Conservation (phyloP, 2,888 invertebrate genomes). For the Drosophila anomalata region DNA sequence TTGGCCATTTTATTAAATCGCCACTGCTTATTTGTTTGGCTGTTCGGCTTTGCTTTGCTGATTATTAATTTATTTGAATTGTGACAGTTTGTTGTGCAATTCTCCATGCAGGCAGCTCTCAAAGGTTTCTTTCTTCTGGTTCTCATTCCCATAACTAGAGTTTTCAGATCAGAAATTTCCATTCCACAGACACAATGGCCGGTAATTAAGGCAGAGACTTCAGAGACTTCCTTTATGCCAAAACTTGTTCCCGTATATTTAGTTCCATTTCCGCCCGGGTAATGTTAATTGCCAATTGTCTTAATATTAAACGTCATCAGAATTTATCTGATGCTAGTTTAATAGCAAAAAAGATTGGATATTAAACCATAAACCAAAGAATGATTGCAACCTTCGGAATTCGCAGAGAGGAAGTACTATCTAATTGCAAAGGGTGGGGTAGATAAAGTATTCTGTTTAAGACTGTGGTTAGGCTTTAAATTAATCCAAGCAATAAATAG, state of each 20-base stretch:
- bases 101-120: constrained; percentile 36
- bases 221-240: constrained; percentile 38
- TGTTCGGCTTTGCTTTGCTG: constrained; percentile 44
- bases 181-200: constrained; percentile 29
- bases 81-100: constrained; percentile 65
- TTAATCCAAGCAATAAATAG: not conserved
- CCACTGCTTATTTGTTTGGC: constrained; percentile 23
- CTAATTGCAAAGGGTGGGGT: constrained; percentile 5
- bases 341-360: constrained; percentile 18
- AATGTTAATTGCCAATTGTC: constrained; percentile 76
- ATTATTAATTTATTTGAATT: constrained; percentile 63
- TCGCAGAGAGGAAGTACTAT: constrained; percentile 20
- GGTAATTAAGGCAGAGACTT: constrained; percentile 36
- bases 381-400: constrained; percentile 21
- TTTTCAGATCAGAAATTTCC: constrained; percentile 6
- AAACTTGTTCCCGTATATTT: constrained; percentile 39
- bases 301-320: constrained; percentile 55
- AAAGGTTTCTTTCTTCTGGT: constrained; percentile 28
- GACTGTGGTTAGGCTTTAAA: not conserved
- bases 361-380: constrained; percentile 22
- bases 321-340: constrained; percentile 52
- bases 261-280: constrained; percentile 60
- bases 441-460: not conserved
- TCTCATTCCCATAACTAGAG: constrained; percentile 10
- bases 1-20: constrained; percentile 25